Base-by-base conservation (phyloP, 1,140 invertebrate genomes). In the Magallana angulata region DNA sequence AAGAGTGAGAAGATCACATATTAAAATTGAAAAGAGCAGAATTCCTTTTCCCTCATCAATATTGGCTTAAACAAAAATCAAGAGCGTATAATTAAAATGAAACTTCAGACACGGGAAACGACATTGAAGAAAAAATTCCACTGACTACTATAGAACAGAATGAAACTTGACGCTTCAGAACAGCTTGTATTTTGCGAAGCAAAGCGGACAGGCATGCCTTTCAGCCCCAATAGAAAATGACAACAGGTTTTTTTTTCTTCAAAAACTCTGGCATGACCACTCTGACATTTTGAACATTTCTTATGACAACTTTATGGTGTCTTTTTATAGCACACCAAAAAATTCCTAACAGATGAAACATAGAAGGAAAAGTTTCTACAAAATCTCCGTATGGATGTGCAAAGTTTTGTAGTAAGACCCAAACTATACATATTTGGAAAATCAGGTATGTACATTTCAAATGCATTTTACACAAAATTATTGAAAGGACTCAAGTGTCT, bases 251-350 rank as follows among this genome's bases (percentile, higher is more conserved):
- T 30, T 8, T 71, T 14, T 7, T 83, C 24, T 24, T 24, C 0
- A 24, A 1, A 87, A 87, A 48, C 57, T 87, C 12, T 87, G 82
- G 86, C 86, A 87, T 36, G 86, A 87, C 30, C 86, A 87, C 30
- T 84, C 81, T 1, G 86, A 87, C 60, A 84, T 87, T 6, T 48
- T 83, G 1, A 87, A 84, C 57, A 81, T 84, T 24, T 58, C 81
- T 3, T 83, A 84, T 57, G n/a, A 84, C 84, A 14, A 84, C 82
- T 68, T 30, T 84, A 9, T 62, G 18, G 8, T 81, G 16, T 5
- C 18, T 7, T 88, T 85, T 57, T 68, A 88, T 57, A 18, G 81
- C 16, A 30, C 80, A 11, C 58, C 16, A 8, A 24, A 24, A 0
- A 24, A 24, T 87, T 82, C 60, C 48, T 84, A 56, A 87, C 86